A percentile compares a stretch with the other conserved stretches of the same genome.
Evolutionary conservation across 2,888 invertebrate species (phyloP).

Genomic region (Digitonthophagus gazella): DNA sequence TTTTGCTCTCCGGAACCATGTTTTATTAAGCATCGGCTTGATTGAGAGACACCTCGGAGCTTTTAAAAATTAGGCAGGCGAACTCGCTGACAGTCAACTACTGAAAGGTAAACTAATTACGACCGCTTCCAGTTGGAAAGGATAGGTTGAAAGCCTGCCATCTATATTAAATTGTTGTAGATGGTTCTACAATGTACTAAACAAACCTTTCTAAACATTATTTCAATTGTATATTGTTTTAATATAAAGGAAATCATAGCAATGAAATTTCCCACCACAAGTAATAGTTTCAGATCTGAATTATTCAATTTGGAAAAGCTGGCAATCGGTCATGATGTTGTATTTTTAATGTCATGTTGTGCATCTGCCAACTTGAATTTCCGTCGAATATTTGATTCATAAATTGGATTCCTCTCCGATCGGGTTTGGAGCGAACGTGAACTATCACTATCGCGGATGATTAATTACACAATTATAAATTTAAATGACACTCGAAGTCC

Average conservation of each 20-base stretch:
- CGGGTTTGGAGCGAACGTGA: neutral
- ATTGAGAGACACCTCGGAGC: constrained; percentile 40
- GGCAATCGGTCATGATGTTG: neutral
- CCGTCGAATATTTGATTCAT: constrained; percentile 9
- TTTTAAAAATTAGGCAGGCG: constrained; percentile 39
- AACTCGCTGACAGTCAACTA: neutral
- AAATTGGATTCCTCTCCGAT: constrained; percentile 9
- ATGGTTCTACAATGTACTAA: no score
- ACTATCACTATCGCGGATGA: constrained; percentile 3
- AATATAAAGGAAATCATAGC: no score
- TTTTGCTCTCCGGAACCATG: constrained; percentile 34
- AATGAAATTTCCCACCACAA: no score
- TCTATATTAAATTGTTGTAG: no score
- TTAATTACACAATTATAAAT: constrained; percentile 15
- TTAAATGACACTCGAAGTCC: constrained; percentile 1
- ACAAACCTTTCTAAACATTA: no score
- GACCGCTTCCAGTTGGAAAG: no score
- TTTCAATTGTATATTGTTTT: no score
- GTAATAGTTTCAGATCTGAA: no score
- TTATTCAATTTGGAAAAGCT: neutral
- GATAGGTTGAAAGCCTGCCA: no score
- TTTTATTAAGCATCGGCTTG: constrained; percentile 37
- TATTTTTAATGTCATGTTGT: neutral
- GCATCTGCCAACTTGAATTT: neutral
- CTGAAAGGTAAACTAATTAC: no score